Evolutionary conservation across 1,140 invertebrate species (phyloP), one percentile per base, ranked within the genome.

Genomic region (Gryon sp.): DNA sequence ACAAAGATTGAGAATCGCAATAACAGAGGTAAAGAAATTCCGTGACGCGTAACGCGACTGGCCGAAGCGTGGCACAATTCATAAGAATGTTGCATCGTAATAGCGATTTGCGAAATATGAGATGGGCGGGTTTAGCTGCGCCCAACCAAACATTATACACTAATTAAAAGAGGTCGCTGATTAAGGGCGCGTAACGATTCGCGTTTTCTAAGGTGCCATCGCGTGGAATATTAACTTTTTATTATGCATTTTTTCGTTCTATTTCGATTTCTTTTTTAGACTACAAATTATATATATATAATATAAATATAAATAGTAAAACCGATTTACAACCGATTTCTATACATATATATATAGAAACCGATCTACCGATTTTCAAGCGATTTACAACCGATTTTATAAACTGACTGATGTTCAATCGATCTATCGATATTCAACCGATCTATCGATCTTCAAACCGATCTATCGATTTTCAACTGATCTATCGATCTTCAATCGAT

Each of bases 71-170:
- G 57, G 74, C 69, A 70, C 74, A 65, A 70, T 69, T 66, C 74
- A 66, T 73, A 79, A 76, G 78, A 79, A 79, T 79, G 78, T 66
- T 74, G 57, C 73, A 69, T 76, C 62, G 72, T 65, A 74, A 73
- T 66, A 70, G 59, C 53, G 34, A 69, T 69, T 79, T 79, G 78
- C 73, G 78, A 76, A 79, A 79, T 68, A 59, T 48, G 48, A 76
- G 65, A 72, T 77, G 75, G 75, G 75, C 75, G 75, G 75, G 75
- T 57, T 68, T 41, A n/a, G 74, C 74, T 70, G 74, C 74, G 75
- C 75, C 75, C 62, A 77, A 66, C 68, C 28, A 72, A 78, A 78
- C 62, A 78, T 73, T 69, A 73, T 78, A 68, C 41, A 78, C 68
- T 78, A 78, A 78, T 78, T 78, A 78, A 78, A 73, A 68, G 62